Base-by-base conservation (phyloP, 2,888 invertebrate species). In the Pseudococcus jackbeardsleyi region DNA sequence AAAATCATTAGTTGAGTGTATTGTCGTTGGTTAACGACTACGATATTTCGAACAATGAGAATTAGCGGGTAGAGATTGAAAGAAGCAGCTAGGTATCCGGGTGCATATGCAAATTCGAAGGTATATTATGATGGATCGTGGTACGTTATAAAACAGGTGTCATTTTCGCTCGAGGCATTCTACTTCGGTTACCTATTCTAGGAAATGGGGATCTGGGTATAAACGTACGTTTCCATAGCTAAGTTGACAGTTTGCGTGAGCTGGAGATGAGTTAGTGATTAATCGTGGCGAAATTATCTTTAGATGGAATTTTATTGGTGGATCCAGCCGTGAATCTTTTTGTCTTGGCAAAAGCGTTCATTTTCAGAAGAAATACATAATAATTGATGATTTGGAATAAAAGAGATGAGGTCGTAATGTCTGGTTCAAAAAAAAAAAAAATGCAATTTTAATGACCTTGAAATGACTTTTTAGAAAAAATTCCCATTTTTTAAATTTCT, bases 31-130 rank as follows among this genome's bases (percentile, higher is more conserved):
- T 15, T 26, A 72, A 33, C 33, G 72, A 33, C 72, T 33, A 72
- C 72, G 72, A 72, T 72, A 17, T 33, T 64, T 26, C 33, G 33
- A 72, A 72, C 72, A 72, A 72, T 72, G 33, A 72, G 64, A 72
- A 33, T 72, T 72, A 33, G 72, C 72, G 17, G 72, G 72, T 72
- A 72, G 33, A 72, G 72, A 72, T 33, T 72, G 39, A 33, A 72
- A 33, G 72, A 72, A 72, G 33, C 15, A 17, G 33, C 17, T 33
- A 33, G 33, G 72, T 72, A 72, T 72, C 72, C 72, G 72, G 33
- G 72, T 72, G 72, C 33, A 33, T 72, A 72, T 72, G 72, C 33
- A 72, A 72, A 72, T 72, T 72, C 15, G 22, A 22, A 59, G 50
- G 54, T 54, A 15, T 12, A 50, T n/a, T n/a, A n/a, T n/a, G n/a